Base-by-base conservation (phyloP, 2,888 invertebrate genomes). In the Platynereis dumerilii region DNA sequence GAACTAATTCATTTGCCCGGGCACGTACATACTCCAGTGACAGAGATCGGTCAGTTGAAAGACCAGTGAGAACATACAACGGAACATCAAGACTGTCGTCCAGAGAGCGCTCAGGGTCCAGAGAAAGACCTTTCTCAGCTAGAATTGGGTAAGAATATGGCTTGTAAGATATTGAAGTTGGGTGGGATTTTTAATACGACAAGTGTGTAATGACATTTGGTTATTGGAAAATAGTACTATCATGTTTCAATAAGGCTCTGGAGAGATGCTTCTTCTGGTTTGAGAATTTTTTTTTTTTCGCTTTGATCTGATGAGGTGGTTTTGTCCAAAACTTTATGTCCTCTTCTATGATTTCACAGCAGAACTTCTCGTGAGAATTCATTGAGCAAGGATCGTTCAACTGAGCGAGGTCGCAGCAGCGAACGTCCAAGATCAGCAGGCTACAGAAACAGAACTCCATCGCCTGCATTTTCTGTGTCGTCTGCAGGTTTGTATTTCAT, bases 21-120 rank as follows among this genome's bases (percentile, higher is more conserved):
- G 69, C 71, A 15, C 68, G 76, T 28, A 71, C 76, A 12, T 68
- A 70, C 58, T 77, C 77, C 7, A 62, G 73, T 42, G 76, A 77
- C 3, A 55, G 55, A 26, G 28, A 27, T 20, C 61, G 76, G 29
- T 70, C 72, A 2, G 70, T 69, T 0, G 67, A 70, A 0, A 39
- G 71, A 44, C 7, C 20, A 17, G 56, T 12, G 12, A 5, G 34
- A 34, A 7, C 34, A 7, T 34, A 34, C 12, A 34, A 34, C 12
- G 34, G 34, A 34, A 2, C 22, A 24, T 10, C 2, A 2, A 34
- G 52, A 20, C 27, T 45, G 20, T 60, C 61, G 5, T 53, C 29
- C 12, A 61, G 61, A 39, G 53, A 53, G 1, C 34, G 26, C 2
- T 39, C 54, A n/a, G n/a, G 53, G 34, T 53, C 53, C 10, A n/a